Percentiles rank a stretch among this genome's conserved stretches.
These are phyloP conservation scores for Syndactyla subalaris DNA, from an alignment of 2,797 vertebrate species.

Conservation along the genomic window DNA sequence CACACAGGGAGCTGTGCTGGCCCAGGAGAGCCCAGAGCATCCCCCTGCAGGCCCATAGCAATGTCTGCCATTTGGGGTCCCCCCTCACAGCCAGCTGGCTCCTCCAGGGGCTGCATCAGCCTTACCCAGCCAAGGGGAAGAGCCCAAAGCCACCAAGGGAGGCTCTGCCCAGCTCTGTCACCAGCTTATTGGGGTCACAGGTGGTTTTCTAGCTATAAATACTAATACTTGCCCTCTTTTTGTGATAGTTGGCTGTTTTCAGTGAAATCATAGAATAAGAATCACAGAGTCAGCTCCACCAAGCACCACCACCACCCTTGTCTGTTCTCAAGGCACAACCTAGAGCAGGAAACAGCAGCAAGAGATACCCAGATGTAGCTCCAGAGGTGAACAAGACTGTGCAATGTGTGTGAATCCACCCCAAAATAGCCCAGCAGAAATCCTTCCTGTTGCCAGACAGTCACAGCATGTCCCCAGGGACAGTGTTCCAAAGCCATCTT, in stretches of 20 bases:
- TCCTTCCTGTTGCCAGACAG: background rate
- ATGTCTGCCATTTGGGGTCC: background rate
- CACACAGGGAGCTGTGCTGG: background rate
- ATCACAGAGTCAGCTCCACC: background rate
- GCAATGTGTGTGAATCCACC: background rate
- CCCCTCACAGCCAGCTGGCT: background rate
- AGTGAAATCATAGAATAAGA: background rate
- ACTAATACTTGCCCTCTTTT: background rate
- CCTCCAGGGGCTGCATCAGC: background rate
- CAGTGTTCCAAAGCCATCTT: background rate
- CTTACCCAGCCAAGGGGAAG: background rate
- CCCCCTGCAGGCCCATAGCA: background rate
- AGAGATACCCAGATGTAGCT: background rate
- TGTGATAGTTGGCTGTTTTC: background rate
- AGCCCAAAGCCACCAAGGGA: background rate
- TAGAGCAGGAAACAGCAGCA: background rate
- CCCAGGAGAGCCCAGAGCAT: background rate
- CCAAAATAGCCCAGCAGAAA: background rate
- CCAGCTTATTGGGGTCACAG: background rate
- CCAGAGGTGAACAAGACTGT: rapidly evolving
- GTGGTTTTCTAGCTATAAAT: background rate
- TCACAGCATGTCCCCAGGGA: background rate
- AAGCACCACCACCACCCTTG: background rate
- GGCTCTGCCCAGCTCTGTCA: background rate
- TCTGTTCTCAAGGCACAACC: background rate